Conservation (phyloP, 2,888 invertebrate species). For the Pandemis corylana region DNA sequence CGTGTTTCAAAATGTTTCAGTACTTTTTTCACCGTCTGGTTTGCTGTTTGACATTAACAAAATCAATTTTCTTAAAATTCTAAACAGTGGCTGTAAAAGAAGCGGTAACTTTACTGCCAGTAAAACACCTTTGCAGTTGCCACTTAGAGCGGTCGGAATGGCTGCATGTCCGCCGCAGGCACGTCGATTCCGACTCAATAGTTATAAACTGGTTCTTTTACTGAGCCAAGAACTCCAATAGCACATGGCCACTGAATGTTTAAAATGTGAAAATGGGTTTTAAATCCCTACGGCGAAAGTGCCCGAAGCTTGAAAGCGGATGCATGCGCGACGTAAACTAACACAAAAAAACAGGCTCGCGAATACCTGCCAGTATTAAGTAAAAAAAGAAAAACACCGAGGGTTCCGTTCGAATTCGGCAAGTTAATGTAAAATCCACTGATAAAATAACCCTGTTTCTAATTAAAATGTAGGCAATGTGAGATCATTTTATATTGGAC, state of each 20-base stretch:
- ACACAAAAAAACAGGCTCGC: not conserved
- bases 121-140: constrained; percentile 31
- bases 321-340: not conserved
- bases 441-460: no score
- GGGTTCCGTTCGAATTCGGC: no score
- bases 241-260: constrained; percentile 44
- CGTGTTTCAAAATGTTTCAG: not conserved
- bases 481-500: no score
- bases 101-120: constrained; percentile 16
- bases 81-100: not conserved
- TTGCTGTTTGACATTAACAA: not conserved
- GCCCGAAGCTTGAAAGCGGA: not conserved
- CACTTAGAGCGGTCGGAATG: constrained; percentile 40
- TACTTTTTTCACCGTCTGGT: not conserved
- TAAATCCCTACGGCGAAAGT: constrained; percentile 11
- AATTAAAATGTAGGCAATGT: no score
- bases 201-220: constrained; percentile 62
- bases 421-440: no score
- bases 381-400: no score
- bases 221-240: constrained; percentile 49
- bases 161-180: constrained; percentile 53
- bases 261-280: constrained; percentile 26
- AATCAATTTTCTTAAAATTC: constrained; percentile 8
- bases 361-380: no score
- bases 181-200: constrained; percentile 56